phyloP scores from a whole-genome alignment of 2,797 vertebrate species.

The Taenioides sp. region DNA sequence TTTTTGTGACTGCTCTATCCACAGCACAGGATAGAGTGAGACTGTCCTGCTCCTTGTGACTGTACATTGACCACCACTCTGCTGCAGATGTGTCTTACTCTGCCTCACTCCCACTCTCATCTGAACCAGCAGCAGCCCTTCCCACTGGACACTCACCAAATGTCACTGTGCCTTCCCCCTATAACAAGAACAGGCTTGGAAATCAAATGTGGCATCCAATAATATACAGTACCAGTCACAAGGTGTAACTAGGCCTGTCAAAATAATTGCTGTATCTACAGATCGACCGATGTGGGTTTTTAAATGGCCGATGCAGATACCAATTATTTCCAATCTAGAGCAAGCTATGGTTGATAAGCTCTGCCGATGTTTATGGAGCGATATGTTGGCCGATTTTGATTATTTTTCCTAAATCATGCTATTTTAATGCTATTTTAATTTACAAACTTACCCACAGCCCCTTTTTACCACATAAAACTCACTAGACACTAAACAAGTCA shows the following conservation, averaged over 20 bases:
- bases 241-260: neutral
- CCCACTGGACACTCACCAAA: conserved; percentile 12
- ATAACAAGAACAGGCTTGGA: neutral
- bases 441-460: too few relatives aligned
- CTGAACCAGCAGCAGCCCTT: neutral
- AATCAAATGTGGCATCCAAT: conserved; percentile 2
- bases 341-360: too few relatives aligned
- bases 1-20: neutral
- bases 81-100: neutral
- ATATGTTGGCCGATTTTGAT: too few relatives aligned
- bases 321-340: too few relatives aligned
- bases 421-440: too few relatives aligned
- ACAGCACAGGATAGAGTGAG: neutral
- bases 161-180: neutral
- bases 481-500: too few relatives aligned
- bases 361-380: too few relatives aligned
- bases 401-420: too few relatives aligned
- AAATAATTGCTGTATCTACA: neutral
- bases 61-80: neutral
- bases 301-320: too few relatives aligned
- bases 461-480: too few relatives aligned
- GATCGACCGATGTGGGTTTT: too few relatives aligned
- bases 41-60: neutral
- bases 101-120: neutral
- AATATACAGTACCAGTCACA: neutral